Base-by-base conservation (phyloP, 2,113 vertebrate species). In the Elachura formosa region DNA sequence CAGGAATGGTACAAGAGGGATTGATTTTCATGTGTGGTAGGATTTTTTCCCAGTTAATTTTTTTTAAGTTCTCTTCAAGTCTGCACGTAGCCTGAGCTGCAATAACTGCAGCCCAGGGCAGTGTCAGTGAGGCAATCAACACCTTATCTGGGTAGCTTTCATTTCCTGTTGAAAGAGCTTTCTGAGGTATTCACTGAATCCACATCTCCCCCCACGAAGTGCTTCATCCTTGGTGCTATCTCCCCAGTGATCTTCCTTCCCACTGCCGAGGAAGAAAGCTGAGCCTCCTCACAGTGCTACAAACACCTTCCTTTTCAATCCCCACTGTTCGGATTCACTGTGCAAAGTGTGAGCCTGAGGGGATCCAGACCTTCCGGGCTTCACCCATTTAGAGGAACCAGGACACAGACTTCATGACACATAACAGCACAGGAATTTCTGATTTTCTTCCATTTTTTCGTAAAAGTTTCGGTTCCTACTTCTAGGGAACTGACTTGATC, bases 151-250 rank as follows among this genome's bases (percentile, higher is more conserved):
- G 6, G 75, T 6, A 88, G 75, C 40, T 96, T 95, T 96, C 82
- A 96, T 94, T 96, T 96, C 93, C 91, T 96, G 78, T 38, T 84
- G 93, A 96, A 94, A 93, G 77, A 79, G 73, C 55, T 23, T 96
- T 90, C 94, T 94, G 89, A 96, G 86, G 91, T 95, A 87, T 95
- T 92, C 89, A 64, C 86, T 46, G 76, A 92, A 94, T 81, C 89
- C 80, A 82, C 84, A 89, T 72, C 55, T 86, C 51, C 78, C 81
- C 51, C 55, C 48, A 71, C 74, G 16, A 89, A 71, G 78, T 82
- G 21, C 74, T 94, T 68, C 80, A 92, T 69, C 61, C 55, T 89
- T 74, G 13, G 10, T 13, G 34, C 71, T 93, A 94, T 96, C 96
- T 96, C 10, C 25, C 55, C 56, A 52, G 29, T 11, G 41, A 95